Base-by-base conservation (phyloP, 2,888 invertebrate genomes). In the Cyclophora punctaria region DNA sequence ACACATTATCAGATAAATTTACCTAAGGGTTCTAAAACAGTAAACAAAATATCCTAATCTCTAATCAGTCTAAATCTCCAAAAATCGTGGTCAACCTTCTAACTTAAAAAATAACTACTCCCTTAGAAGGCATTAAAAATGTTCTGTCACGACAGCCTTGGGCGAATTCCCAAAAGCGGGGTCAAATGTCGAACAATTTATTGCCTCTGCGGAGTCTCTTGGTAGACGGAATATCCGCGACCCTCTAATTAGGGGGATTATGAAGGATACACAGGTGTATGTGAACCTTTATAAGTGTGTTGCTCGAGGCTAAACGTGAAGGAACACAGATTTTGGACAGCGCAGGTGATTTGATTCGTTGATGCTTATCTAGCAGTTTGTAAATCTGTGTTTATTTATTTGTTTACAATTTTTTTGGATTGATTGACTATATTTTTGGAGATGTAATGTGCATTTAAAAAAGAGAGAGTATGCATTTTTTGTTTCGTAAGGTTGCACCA, bases 161-260 rank as follows among this genome's bases (percentile, higher is more conserved):
- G 88, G 87, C 82, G 69, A 82, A 83, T 80, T 80, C 78, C 80
- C 76, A 82, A 88, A 83, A 79, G 72, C 67, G 71, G 74, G 88
- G 88, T 88, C 88, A 88, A 87, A 88, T 81, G 88, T 88, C 88
- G 88, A 88, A 80, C 77, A 84, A 88, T 88, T 88, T 88, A 88
- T 88, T 78, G 85, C 85, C 85, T 78, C 85, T 69, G 77, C 85
- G 80, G 75, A 80, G 77, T 73, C 71, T 69, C 82, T 85, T 87
- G 84, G 85, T 4, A 37, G 37, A 37, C 5, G 84, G 83, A 80
- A 83, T 71, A 83, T 83, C 80, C 80, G 86, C 88, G 77, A 86
- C 87, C 88, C 88, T 81, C 82, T 88, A 88, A 88, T 88, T 88
- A 88, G 79, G 78, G 73, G 82, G 85, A 84, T 85, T 86, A 86